Conservation (phyloP, 2,113 vertebrate genomes). For the Peromyscus maniculatus region DNA sequence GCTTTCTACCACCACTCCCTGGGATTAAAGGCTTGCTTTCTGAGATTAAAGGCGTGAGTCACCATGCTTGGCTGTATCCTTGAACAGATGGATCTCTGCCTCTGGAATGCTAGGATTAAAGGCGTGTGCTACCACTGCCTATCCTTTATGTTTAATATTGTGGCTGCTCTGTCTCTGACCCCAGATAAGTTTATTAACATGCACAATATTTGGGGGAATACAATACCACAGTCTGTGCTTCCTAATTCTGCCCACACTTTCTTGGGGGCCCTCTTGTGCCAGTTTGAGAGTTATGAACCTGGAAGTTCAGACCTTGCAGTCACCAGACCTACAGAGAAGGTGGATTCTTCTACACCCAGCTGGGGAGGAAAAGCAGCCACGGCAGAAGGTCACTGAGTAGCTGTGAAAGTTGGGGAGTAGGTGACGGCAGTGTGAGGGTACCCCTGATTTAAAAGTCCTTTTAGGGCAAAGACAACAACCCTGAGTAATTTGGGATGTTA, state of each 20-base stretch:
- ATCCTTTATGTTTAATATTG: too few relatives aligned
- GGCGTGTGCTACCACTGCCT: too few relatives aligned
- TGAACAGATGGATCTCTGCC: too few relatives aligned
- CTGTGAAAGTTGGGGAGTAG: not conserved
- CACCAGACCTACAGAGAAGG: not conserved
- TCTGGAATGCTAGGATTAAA: too few relatives aligned
- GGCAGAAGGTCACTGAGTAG: too few relatives aligned
- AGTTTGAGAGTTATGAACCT: slow-evolving; percentile 15
- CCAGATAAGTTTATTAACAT: too few relatives aligned
- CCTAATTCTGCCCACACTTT: slow-evolving; percentile 24
- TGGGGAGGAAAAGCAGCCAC: not conserved
- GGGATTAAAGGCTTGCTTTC: too few relatives aligned
- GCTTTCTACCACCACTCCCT: too few relatives aligned
- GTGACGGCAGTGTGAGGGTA: accelerated
- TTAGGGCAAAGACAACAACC: not conserved
- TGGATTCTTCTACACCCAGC: not conserved
- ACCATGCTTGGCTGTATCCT: too few relatives aligned
- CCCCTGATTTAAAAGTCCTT: not conserved
- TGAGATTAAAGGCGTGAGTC: too few relatives aligned
- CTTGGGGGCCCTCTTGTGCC: not conserved
- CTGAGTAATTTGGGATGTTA: not conserved
- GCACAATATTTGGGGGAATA: too few relatives aligned
- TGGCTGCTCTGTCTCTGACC: too few relatives aligned
- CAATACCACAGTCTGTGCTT: not conserved
- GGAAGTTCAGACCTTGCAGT: not conserved